These are phyloP conservation scores for Turritopsis dohrnii DNA, from an alignment of 30 jellyfish, hydroid and myxozoan genomes.

Conservation along the genomic window DNA sequence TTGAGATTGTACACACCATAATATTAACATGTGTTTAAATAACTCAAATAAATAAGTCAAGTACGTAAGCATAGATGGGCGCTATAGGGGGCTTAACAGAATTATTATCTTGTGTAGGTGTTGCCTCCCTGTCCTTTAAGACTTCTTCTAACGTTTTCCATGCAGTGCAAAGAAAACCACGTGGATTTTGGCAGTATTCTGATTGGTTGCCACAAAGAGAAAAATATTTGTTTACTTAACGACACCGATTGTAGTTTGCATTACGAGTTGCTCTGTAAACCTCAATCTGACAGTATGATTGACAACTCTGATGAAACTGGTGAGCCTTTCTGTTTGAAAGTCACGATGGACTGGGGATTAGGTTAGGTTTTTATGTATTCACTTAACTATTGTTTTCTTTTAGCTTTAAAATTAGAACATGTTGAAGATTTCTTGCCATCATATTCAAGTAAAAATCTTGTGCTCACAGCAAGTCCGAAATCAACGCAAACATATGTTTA, in stretches of 20 bases:
- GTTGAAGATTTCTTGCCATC: slow-evolving; percentile 4
- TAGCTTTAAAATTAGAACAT: slow-evolving; percentile 6
- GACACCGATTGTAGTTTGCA: slow-evolving; percentile 66
- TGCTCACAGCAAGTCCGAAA: slow-evolving; percentile 4
- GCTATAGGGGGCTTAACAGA: too few species aligned
- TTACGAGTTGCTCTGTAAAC: neutral
- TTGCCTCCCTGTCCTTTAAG: too few species aligned
- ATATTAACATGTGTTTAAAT: too few species aligned
- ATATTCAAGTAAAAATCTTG: slow-evolving; percentile 3
- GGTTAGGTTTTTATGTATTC: neutral
- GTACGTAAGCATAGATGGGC: too few species aligned
- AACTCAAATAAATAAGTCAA: too few species aligned
- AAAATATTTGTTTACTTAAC: slow-evolving; percentile 35
- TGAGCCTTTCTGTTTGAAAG: neutral
- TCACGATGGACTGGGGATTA: neutral
- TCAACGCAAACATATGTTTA: neutral
- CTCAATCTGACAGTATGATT: neutral
- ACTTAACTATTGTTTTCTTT: neutral
- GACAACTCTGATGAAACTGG: neutral
- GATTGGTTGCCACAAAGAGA: slow-evolving; percentile 43
- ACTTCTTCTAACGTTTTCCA: too few species aligned
- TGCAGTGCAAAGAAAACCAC: slow-evolving; percentile 39
- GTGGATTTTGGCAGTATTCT: slow-evolving; percentile 53
- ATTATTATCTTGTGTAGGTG: too few species aligned
- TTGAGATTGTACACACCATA: too few species aligned